Evolutionary conservation across 2,888 invertebrate genomes (phyloP).

Genomic region (Melanophora roralis): DNA sequence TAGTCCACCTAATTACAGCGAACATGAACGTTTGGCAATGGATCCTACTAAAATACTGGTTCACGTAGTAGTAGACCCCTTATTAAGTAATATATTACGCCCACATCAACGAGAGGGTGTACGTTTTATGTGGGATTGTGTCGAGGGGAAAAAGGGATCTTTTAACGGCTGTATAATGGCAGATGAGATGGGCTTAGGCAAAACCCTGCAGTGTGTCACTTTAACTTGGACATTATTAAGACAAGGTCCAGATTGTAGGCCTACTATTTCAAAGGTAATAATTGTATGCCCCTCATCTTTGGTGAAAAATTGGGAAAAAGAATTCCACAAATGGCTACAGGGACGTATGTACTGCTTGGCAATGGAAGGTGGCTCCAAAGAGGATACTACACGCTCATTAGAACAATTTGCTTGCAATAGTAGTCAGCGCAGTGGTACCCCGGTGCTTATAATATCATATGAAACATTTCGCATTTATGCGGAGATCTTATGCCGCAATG

Average conservation of each 20-base stretch:
- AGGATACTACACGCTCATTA: constrained; percentile 88
- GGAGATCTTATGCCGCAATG: constrained; percentile 89
- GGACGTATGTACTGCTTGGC: constrained; percentile 88
- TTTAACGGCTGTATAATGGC: constrained; percentile 99
- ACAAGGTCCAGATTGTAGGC: constrained; percentile 94
- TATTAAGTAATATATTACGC: constrained; percentile 90
- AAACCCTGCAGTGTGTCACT: constrained; percentile 98
- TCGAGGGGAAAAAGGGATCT: constrained; percentile 90
- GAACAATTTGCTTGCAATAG: constrained; percentile 90
- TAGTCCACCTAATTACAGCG: constrained; percentile 88
- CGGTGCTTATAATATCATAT: constrained; percentile 98
- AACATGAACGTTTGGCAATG: constrained; percentile 91
- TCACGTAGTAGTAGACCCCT: constrained; percentile 98
- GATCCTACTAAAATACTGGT: constrained; percentile 83
- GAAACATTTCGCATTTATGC: constrained; percentile 98
- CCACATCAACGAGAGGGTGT: constrained; percentile 99
- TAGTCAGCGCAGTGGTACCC: constrained; percentile 86
- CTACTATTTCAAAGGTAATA: constrained; percentile 93
- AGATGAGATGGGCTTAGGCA: constrained; percentile 99
- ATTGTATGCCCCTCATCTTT: constrained; percentile 98
- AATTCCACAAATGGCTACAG: constrained; percentile 97
- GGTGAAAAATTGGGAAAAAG: constrained; percentile 99
- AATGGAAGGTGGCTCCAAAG: constrained; percentile 92
- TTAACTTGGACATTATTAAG: constrained; percentile 95
- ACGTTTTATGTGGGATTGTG: constrained; percentile 99